Evolutionary conservation across 2,888 invertebrate species (phyloP), one percentile per base, ranked within the genome.

Genomic region (Philaethria dido): DNA sequence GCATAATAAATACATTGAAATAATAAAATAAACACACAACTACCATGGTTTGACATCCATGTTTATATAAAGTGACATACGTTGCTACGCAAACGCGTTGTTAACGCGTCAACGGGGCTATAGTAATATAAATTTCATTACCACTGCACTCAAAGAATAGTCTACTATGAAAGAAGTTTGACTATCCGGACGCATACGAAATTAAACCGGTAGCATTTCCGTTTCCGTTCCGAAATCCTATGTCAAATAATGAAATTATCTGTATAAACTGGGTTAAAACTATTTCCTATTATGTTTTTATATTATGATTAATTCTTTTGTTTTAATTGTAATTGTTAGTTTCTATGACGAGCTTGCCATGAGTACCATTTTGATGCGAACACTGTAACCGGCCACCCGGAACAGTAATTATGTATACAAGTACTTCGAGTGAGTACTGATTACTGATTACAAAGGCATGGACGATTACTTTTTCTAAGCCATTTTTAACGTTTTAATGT

Each of bases 321-420:
- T 42, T 42, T 57, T 11, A 57, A 42, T 57, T 57, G 1, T 25
- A 22, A 0, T 42, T 11, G 20, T 20, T 57, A 9, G 6, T 57
- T 11, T 52, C 29, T 16, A 29, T 29, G 3, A 8, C 50, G 9
- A 2, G 3, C 8, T n/a, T 3, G 16, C 29, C n/a, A 29, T 9
- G 6, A 11, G 14, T 45, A 29, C 11, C 8, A 16, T 54, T 63
- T 67, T 52, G 36, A 36, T 54, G 39, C 48, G 65, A 62, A 50
- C 66, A 57, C 11, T 33, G 45, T 57, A 29, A 44, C 44, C 29
- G 42, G 22, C 55, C 67, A 69, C 42, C 54, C 69, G 68, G 64
- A 66, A 68, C 66, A 18, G n/a, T 36, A 20, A 63, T 67, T 65
- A 69, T 62, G 52, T 62, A 65, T 47, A 67, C 66, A 64, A 66